phyloP scores from a whole-genome alignment of 2,797 vertebrate genomes.

The Danio choprae region DNA sequence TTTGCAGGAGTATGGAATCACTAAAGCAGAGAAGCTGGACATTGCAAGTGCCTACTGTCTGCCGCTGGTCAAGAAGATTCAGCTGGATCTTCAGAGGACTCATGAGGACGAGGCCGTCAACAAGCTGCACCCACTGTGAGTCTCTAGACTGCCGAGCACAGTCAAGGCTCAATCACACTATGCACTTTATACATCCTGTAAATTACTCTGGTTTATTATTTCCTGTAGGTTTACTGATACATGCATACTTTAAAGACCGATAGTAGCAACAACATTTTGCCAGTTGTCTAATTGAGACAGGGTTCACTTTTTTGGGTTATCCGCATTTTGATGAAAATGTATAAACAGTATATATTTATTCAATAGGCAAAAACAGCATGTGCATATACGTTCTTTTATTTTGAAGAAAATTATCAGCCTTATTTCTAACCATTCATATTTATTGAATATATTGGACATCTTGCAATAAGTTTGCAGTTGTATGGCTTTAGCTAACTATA shows the following conservation, averaged over 20 bases:
- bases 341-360: background rate
- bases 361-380: too few relatives aligned
- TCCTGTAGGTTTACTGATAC: background rate
- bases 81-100: conserved; percentile 89
- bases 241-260: background rate
- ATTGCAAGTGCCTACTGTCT: conserved; percentile 90
- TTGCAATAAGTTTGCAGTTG: too few relatives aligned
- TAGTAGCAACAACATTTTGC: background rate
- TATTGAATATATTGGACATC: too few relatives aligned
- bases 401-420: too few relatives aligned
- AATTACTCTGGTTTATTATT: background rate
- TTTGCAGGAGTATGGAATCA: conserved; percentile 88
- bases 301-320: background rate
- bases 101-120: conserved; percentile 93
- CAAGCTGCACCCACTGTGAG: conserved; percentile 91
- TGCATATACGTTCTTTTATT: too few relatives aligned
- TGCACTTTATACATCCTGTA: background rate
- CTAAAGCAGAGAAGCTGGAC: conserved; percentile 88
- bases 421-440: too few relatives aligned
- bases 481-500: too few relatives aligned
- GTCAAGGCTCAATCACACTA: background rate
- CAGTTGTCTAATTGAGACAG: background rate
- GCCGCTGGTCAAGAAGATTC: conserved; percentile 89
- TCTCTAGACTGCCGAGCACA: conserved; percentile 42
- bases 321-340: background rate